Evolutionary conservation across 1,140 invertebrate genomes (phyloP), one percentile per base, ranked within the genome.

Genomic region (Leucophenga varia): DNA sequence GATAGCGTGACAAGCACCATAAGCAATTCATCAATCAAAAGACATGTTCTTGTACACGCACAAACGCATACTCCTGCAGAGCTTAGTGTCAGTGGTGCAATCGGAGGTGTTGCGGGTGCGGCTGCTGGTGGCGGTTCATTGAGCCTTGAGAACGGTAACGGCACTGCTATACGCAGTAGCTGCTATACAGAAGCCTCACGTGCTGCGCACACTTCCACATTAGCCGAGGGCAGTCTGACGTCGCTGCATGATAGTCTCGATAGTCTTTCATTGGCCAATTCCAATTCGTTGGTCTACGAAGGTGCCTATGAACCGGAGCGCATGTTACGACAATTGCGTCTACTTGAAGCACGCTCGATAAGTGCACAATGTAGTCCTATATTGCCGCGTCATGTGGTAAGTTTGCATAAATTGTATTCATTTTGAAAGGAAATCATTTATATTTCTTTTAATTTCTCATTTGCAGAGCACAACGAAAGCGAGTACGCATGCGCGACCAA

Each of bases 301-400:
- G 43, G 65, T 2, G 14, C 34, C 35, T 30, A 34, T 18, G 68
- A 72, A 7, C 55, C 59, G 1, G 46, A 47, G 14, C 54, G 64
- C 10, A 36, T 72, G 16, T 59, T 60, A 39, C 65, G 65, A 37
- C 42, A 68, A 7, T 44, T 72, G 39, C 69, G 65, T 22, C 61
- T 75, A 10, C 51, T 75, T 18, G 72, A 75, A 37, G 72, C 72
- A 12, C 71, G 69, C 30, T 75, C 72, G 4, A 75, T 75, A 4
- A 75, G 72, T 22, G 72, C 72, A 18, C 72, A 74, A 41, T 74
- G 72, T 34, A 75, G 72, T 38, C 72, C 72, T 31, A 61, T 72
- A 28, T 64, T 75, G 32, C 64, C 64, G 18, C 57, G 69, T 40
- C 68, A 69, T 38, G 53, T 63, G 48, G 59, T 44, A 21, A 55